phyloP scores from a whole-genome alignment of 2,797 vertebrate species.

The Diplodus sargus region DNA sequence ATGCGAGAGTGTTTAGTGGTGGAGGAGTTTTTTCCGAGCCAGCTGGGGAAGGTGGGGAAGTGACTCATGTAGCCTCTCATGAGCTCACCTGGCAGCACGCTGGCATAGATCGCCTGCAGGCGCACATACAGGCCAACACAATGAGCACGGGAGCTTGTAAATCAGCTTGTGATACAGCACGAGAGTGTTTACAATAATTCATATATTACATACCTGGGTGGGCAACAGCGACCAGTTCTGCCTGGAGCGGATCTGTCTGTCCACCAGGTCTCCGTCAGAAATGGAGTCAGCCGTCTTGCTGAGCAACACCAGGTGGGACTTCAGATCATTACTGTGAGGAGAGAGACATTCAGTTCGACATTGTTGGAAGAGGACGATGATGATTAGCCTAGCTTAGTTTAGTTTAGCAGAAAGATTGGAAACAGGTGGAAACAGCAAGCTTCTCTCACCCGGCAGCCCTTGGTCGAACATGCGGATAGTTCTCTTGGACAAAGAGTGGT shows the following conservation, averaged over 20 bases:
- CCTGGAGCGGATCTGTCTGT: constrained; percentile 90
- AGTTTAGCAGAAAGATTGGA: neutral
- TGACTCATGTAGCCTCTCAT: constrained; percentile 97
- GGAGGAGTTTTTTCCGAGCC: constrained; percentile 95
- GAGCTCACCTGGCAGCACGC: constrained; percentile 96
- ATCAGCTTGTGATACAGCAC: too few relatives aligned
- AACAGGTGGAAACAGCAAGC: neutral
- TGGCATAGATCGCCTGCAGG: constrained; percentile 94
- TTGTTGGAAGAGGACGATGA: neutral
- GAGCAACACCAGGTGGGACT: constrained; percentile 93
- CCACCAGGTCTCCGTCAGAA: constrained; percentile 95
- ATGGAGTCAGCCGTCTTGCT: constrained; percentile 98
- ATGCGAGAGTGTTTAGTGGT: constrained; percentile 91
- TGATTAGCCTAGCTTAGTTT: neutral
- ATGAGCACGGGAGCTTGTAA: neutral
- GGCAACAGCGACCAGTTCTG: constrained; percentile 97
- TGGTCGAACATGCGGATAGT: constrained; percentile 94
- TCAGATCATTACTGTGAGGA: constrained; percentile 86
- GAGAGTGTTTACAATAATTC: neutral
- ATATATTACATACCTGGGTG: constrained; percentile 87
- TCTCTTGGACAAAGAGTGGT: constrained; percentile 98
- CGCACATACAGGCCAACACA: neutral
- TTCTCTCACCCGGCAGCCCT: constrained; percentile 91
- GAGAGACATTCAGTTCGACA: neutral
- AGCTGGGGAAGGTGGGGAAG: constrained; percentile 95